Evolutionary conservation across 2,113 vertebrate genomes (phyloP), one percentile per base, ranked within the genome.

Genomic region (Vulpes vulpes): DNA sequence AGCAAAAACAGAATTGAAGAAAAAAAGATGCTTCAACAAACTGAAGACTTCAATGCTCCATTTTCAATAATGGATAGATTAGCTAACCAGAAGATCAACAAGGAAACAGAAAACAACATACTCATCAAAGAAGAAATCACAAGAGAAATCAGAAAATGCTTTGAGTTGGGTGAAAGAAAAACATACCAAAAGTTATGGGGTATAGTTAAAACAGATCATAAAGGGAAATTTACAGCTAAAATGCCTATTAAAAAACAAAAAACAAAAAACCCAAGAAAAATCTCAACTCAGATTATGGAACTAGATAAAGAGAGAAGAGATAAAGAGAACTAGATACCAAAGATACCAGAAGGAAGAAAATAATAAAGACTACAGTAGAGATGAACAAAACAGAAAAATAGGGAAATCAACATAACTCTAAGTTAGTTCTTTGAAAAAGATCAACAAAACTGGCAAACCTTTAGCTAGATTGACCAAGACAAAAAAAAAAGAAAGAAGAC

Each of bases 271-370:
- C 15, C 23, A 49, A 62, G 3, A 19, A 71, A 83, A 14, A 90
- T n/a, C 49, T 86, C 81, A 86, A 85, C 71, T 79, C 22, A 79
- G 67, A 25, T 92, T 94, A 59, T 59, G 53, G 22, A 80, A 88
- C 53, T 59, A 88, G 22, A 84, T 35, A 84, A 49, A 69, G 8
- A 43, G 43, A 43, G 43, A 43, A 43, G 43, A 43, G 43, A 43
- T 43, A 43, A 43, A 43, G 43, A 43, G 43, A 43, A 43, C 43
- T 43, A 43, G 43, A 43, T 43, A 43, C 43, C 53, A 87, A 62
- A 87, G 38, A 30, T 84, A 49, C 7, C 35, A 78, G 59, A 83
- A 94, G 55, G 76, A 71, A 59, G 17, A 27, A 86, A 87, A 87
- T 69, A 85, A 49, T 5, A 57, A 84, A 64, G 79, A 82, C 80